Percentiles rank a stretch among this genome's conserved stretches.
phyloP scores from a whole-genome alignment of 2,888 invertebrate genomes.

The Bembecia ichneumoniformis region DNA sequence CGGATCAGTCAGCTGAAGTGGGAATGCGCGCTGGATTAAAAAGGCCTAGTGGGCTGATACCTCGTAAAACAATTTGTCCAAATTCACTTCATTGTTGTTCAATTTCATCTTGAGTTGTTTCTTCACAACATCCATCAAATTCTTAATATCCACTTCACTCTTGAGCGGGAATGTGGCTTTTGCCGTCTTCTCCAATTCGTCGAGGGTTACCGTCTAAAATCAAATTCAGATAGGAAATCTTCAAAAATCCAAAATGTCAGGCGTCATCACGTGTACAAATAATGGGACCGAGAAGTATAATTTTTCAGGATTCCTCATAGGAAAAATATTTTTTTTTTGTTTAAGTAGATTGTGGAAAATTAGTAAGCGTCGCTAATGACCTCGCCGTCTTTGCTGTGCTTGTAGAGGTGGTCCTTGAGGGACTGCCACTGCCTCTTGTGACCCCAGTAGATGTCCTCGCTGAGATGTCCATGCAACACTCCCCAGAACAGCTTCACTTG shows the following conservation, averaged over 20 bases:
- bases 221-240: neutral
- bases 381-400: constrained; percentile 36
- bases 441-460: constrained; percentile 56
- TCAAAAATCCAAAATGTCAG: neutral
- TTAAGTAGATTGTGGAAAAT: too few species aligned
- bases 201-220: constrained; percentile 46
- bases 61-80: constrained; percentile 61
- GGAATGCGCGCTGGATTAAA: too few species aligned
- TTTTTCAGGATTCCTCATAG: too few species aligned
- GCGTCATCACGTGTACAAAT: neutral
- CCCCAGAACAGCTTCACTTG: constrained; percentile 63
- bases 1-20: too few species aligned
- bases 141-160: constrained; percentile 63
- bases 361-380: constrained; percentile 13
- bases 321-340: too few species aligned
- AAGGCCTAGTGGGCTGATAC: too few species aligned
- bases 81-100: constrained; percentile 38
- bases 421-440: constrained; percentile 42
- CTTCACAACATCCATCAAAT: constrained; percentile 47
- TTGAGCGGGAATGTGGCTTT: constrained; percentile 56
- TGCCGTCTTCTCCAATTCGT: constrained; percentile 55
- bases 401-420: constrained; percentile 36
- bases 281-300: neutral
- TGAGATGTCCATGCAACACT: constrained; percentile 46
- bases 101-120: constrained; percentile 61